Percentiles rank a stretch among this genome's conserved stretches.
Conservation (phyloP, 2,888 invertebrate genomes). For the Axea sp. region DNA sequence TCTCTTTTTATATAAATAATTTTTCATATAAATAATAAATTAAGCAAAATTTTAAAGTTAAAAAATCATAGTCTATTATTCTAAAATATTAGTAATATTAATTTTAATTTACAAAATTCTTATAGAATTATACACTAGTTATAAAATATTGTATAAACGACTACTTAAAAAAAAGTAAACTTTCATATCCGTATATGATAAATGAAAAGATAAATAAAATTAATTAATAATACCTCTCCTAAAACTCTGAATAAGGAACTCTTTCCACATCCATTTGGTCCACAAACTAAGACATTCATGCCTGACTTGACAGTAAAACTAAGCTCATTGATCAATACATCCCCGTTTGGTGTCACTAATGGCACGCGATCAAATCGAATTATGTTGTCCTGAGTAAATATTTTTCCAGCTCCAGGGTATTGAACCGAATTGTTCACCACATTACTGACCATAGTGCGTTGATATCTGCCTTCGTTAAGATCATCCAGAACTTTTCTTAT, state of each 20-base stretch:
- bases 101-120: no score
- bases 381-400: slow-evolving; percentile 91
- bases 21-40: no score
- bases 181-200: no score
- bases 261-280: slow-evolving; percentile 99
- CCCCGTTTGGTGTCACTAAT: slow-evolving; percentile 98
- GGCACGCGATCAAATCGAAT: slow-evolving; percentile 96
- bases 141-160: no score
- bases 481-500: slow-evolving; percentile 91
- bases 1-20: no score
- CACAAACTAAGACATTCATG: slow-evolving; percentile 98
- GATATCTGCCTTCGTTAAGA: slow-evolving; percentile 88
- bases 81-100: no score
- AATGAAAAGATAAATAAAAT: no score
- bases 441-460: slow-evolving; percentile 85
- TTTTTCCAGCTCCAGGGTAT: slow-evolving; percentile 87
- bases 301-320: slow-evolving; percentile 96
- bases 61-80: no score
- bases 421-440: slow-evolving; percentile 81
- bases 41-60: no score
- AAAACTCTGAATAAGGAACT: slow-evolving; percentile 97
- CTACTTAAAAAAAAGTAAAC: no score
- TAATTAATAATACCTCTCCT: slow-evolving; percentile 87
- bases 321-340: slow-evolving; percentile 93
- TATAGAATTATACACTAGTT: no score